Base-by-base conservation (phyloP, 2,888 invertebrate species). In the Rotaria magnacalcarata region DNA sequence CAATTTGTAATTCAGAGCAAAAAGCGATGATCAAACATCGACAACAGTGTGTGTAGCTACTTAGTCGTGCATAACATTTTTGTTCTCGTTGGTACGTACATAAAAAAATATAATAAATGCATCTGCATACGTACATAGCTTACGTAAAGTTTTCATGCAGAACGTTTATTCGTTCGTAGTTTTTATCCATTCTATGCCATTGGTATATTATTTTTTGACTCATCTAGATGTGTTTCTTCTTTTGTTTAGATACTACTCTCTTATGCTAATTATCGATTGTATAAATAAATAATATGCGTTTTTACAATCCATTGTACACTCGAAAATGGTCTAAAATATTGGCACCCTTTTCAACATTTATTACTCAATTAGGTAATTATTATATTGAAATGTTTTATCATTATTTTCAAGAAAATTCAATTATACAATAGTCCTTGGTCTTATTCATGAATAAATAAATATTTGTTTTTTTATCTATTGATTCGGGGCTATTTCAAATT, bases 41-140 rank as follows among this genome's bases (percentile, higher is more conserved):
- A 67, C 16, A 34, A 34, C 8, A 27, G 3, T 67, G 3, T 67
- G 16, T 16, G 2, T 14, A 67, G 14, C 27, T 67, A 67, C 27
- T 27, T 67, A 67, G 27, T 67, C 67, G 67, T 27, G 67, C 67
- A 16, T 16, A 67, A 67, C 27, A 27, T 27, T 67, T 67, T 6
- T 16, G 14, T 67, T 67, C 34, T 67, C 27, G 11, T 16, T 27
- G 67, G 34, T 67, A 34, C 34, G 16, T 2, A 34, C 16, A 67
- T 27, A 21, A 21, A 56, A 21, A 56, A 52, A 16, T 8, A 14
- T 52, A 0, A 52, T 16, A 16, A 34, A 67, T 60, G 4, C 60
- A 60, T 67, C 34, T 67, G 67, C 67, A 67, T 67, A 67, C 34
- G 27, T 67, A 67, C 27, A 34, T 67, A 67, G 67, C 16, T 67